Evolutionary conservation across 1,140 invertebrate genomes (phyloP).

Genomic region (Pollicipes pollicipes): DNA sequence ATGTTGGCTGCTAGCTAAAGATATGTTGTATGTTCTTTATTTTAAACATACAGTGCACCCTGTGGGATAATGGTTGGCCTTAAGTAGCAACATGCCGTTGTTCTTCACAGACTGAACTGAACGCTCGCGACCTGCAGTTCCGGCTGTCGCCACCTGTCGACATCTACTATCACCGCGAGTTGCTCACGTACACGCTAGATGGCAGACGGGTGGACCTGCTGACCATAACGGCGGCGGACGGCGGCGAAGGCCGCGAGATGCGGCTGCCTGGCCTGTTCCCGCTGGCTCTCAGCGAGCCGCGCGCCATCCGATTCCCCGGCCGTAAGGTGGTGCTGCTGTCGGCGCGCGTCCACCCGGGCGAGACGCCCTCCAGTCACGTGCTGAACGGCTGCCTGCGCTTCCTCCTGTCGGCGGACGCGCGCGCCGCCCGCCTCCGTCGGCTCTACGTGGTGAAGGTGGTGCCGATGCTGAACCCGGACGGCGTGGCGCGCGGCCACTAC

Average conservation of each 20-base stretch:
- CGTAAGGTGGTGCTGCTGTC: slow-evolving; percentile 72
- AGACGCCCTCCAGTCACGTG: slow-evolving; percentile 84
- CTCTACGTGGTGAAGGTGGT: slow-evolving; percentile 79
- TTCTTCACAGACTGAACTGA: too few relatives aligned
- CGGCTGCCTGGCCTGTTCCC: slow-evolving; percentile 28
- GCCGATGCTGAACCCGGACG: slow-evolving; percentile 84
- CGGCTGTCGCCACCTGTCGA: not conserved
- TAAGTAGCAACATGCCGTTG: too few relatives aligned
- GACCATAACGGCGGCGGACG: slow-evolving; percentile 59
- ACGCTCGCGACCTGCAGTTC: too few relatives aligned
- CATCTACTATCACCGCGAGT: slow-evolving; percentile 72
- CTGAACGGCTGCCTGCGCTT: slow-evolving; percentile 78
- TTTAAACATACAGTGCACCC: too few relatives aligned
- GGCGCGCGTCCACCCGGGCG: slow-evolving; percentile 78
- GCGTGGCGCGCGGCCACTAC: slow-evolving; percentile 73
- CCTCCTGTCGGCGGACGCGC: slow-evolving; percentile 46
- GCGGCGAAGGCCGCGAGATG: slow-evolving; percentile 37
- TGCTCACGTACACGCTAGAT: slow-evolving; percentile 62
- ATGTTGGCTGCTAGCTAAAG: too few relatives aligned
- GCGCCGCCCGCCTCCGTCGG: slow-evolving; percentile 48
- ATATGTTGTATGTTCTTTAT: too few relatives aligned
- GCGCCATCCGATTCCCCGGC: slow-evolving; percentile 36
- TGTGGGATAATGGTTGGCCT: too few relatives aligned
- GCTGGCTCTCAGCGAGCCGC: slow-evolving; percentile 40
- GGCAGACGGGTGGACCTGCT: slow-evolving; percentile 63